Evolutionary conservation across 2,888 invertebrate genomes (phyloP), one percentile per base, ranked within the genome.

Genomic region (Agrotis puta): DNA sequence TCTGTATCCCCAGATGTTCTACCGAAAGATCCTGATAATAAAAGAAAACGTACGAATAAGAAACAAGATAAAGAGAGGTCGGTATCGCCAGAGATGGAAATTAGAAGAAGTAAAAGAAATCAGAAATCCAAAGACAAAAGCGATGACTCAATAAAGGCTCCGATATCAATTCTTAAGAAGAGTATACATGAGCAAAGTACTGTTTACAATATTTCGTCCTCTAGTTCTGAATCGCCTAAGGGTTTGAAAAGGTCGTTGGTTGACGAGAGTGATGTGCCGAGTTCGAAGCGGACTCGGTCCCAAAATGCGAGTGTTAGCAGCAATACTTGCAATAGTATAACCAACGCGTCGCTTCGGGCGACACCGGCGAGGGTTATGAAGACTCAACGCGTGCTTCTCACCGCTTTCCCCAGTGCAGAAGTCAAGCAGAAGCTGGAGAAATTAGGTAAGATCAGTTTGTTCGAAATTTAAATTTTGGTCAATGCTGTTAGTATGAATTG

Each of bases 311-410:
- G n/a, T 33, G 20, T 14, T 20, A 66, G 56, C 0, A 85, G 63
- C 27, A 74, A 39, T 67, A 75, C 18, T 48, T 54, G 64, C 39
- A 78, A 57, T 24, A 64, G 57, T 33, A 79, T 83, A 5, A 85
- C 66, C 51, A 86, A 77, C 50, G 71, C 82, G 9, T 85, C 85
- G 3, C 70, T 86, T 7, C 87, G 91, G 68, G 83, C 91, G 5
- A 91, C 91, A 0, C 88, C 94, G 0, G 87, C 90, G 2, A 87
- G 89, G 57, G 77, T 74, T 11, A 65, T 77, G 47, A 89, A 88
- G 39, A 91, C 88, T 0, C 94, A 94, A 5, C 80, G 88, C 71
- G 93, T 96, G 0, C 79, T 95, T 50, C 94, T 95, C 64, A 95
- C 95, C 0, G 94, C 94, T 0, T 95, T 95, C 68, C 91, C 94